Percentiles rank a stretch among this genome's conserved stretches.
These are phyloP conservation scores for Anas capensis DNA, from an alignment of 2,797 vertebrate species.

Conservation along the genomic window DNA sequence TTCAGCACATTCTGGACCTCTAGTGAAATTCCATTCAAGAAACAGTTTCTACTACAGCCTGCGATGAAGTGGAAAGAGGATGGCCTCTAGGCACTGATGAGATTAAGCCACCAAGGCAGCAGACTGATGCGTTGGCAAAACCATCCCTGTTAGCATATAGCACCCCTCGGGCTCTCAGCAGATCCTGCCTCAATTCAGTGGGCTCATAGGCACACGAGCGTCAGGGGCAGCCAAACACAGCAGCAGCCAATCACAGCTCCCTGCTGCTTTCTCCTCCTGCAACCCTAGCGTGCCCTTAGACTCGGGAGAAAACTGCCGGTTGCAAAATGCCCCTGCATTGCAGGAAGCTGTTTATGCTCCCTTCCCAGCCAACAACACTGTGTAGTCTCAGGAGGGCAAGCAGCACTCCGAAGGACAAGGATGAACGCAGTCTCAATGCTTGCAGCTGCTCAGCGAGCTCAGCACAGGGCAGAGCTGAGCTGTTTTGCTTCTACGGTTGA, in stretches of 20 bases:
- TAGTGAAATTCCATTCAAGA: slow-evolving; percentile 19
- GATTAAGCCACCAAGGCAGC: slow-evolving; percentile 34
- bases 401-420: background rate
- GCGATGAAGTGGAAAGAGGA: slow-evolving; percentile 14
- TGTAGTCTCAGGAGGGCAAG: background rate
- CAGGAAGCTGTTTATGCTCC: background rate
- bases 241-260: background rate
- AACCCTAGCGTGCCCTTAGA: background rate
- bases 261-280: slow-evolving; percentile 24
- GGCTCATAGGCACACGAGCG: too few relatives aligned
- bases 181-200: background rate
- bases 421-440: background rate
- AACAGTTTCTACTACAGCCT: background rate
- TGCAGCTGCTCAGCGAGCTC: background rate
- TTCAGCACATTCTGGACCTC: background rate
- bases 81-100: background rate
- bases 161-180: background rate
- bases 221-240: too few relatives aligned
- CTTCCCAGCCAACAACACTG: background rate
- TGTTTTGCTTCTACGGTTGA: rapidly evolving
- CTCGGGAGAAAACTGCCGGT: slow-evolving; percentile 1
- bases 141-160: background rate
- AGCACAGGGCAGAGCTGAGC: background rate
- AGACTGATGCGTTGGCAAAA: background rate
- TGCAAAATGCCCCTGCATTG: slow-evolving; percentile 4